Evolutionary conservation across 1,140 invertebrate genomes (phyloP).

Genomic region (Chironomus tepperi): DNA sequence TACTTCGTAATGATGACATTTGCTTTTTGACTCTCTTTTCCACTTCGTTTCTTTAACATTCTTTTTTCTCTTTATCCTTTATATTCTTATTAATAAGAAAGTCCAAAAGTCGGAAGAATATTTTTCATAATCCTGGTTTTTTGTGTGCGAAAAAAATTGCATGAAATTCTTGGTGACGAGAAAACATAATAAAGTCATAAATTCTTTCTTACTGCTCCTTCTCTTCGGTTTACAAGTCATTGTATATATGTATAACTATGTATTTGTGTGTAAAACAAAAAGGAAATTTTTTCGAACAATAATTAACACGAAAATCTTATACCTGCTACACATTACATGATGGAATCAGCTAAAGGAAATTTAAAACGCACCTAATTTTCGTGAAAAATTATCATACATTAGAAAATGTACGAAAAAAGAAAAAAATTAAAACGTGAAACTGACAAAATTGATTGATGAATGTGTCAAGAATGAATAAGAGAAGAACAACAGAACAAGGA

Average conservation of each 20-base stretch:
- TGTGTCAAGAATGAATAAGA: background rate
- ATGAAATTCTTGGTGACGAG: too few relatives aligned
- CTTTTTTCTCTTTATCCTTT: background rate
- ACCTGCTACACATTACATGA: too few relatives aligned
- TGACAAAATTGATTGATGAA: conserved; percentile 8
- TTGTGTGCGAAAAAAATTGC: background rate
- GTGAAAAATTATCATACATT: background rate
- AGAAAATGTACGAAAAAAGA: background rate
- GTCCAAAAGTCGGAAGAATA: background rate
- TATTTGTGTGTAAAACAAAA: too few relatives aligned
- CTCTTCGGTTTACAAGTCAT: too few relatives aligned
- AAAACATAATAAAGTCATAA: too few relatives aligned
- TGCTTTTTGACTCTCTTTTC: background rate
- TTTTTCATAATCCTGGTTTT: background rate
- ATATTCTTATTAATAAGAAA: background rate
- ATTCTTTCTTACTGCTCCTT: too few relatives aligned
- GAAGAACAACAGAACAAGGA: background rate
- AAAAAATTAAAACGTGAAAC: background rate
- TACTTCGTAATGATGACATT: background rate
- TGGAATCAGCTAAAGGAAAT: too few relatives aligned
- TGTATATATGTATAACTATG: too few relatives aligned
- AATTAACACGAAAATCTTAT: too few relatives aligned
- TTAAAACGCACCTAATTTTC: too few relatives aligned
- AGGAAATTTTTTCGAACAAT: too few relatives aligned
- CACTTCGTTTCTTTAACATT: background rate